Base-by-base conservation (phyloP, 2,797 vertebrate genomes). In the Thalassophryne amazonica region DNA sequence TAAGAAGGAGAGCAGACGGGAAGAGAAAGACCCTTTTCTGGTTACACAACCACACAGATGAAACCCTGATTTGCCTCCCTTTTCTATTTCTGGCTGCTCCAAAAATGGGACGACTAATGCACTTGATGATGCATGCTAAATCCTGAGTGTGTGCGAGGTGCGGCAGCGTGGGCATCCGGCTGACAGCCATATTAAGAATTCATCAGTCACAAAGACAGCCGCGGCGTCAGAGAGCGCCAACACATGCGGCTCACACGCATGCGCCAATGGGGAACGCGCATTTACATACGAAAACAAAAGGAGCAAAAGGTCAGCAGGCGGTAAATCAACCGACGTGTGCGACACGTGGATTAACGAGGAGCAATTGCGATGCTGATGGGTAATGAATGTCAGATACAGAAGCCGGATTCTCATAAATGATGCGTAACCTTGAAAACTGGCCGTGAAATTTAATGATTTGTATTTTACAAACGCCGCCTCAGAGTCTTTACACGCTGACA, bases 121-220 rank as follows among this genome's bases (percentile, higher is more conserved):
- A 52, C 73, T 35, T 66, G 69, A 76, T 76, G 76, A 83, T 83
- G 83, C 69, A 48, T 67, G 60, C 30, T 46, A 19, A 72, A 73
- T 37, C 36, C 42, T n/a, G 66, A 76, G 75, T 49, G 75, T 60
- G 64, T 74, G 64, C 71, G 60, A 73, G 77, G 71, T 77, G 54
- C 60, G 41, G 50, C 54, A 16, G 52, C 13, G 11, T 32, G 32
- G 51, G 67, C 75, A 61, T 70, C 49, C 25, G 11, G 63, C 64
- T 71, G 75, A 64, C n/a, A 14, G 39, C 24, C 3, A 15, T 22
- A 47, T 81, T 58, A 81, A 83, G 76, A 78, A 85, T 80, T 68
- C 18, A 86, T 57, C 38, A 11, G 69, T 67, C 52, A 68, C 28
- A 61, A 36, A 76, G 56, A 74, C 55, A n/a, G 2, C 37, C 22